Evolutionary conservation across 2,888 invertebrate species (phyloP), one percentile per base, ranked within the genome.

Genomic region (Acholoe squamosa): DNA sequence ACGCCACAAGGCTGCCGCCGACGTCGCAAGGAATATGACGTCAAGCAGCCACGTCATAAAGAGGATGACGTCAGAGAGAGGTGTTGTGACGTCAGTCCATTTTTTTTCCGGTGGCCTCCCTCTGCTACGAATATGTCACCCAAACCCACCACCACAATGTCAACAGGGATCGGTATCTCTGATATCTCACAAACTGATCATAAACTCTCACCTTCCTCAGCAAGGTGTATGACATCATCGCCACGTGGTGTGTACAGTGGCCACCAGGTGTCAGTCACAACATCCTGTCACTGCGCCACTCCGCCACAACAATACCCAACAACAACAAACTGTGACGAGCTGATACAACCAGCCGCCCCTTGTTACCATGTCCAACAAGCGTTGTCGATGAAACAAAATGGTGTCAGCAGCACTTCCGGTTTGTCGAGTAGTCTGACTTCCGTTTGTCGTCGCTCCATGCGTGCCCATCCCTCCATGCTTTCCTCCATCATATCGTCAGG

Each of bases 401-500:
- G 67, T 67, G 67, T 3, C 31, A 25, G 31, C 5, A 12, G 10
- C 84, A 34, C 84, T 84, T 51, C 34, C 34, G 43, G 43, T 84
- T 34, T 12, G 33, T n/a, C n/a, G n/a, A n/a, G 5, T 3, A 22
- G 25, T 43, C 7, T 28, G n/a, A 22, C 51, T 43, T 77, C 77
- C 77, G 34, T 0, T 33, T 77, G n/a, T 67, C 34, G 84, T n/a
- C 54, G 25, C 0, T 22, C 0, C 34, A 34, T 43, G 12, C 80
- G 43, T 19, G 0, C 34, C 43, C 43, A 34, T 80, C 80, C 80
- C 80, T 80, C 80, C 80, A 80, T 43, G 1, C 22, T 80, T 43
- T 80, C 80, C 77, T n/a, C n/a, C n/a, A n/a, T n/a, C 43, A 33
- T 43, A 80, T 33, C 80, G 80, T 80, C 43, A n/a, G 61, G 3